Conservation (phyloP, 2,888 invertebrate genomes). For the Rhabditophanes sp. region DNA sequence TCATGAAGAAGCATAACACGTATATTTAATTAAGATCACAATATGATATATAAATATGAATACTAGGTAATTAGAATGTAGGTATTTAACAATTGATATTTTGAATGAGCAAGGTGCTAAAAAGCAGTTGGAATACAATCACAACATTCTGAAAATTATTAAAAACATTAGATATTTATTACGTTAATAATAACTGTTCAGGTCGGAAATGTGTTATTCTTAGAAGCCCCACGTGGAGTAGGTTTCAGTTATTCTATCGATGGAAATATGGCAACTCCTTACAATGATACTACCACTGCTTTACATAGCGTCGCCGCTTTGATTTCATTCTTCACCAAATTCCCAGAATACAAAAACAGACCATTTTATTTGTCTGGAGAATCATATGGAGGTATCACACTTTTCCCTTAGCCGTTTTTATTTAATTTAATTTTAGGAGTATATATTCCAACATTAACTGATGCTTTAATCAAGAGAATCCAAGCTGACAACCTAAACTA, state of each 20-base stretch:
- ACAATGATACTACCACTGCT: slow-evolving; percentile 44
- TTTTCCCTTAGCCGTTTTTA: slow-evolving; percentile 4
- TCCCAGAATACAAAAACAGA: slow-evolving; percentile 46
- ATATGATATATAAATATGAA: too few species aligned
- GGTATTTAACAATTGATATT: too few species aligned
- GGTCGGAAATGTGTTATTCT: slow-evolving; percentile 48
- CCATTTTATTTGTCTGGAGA: slow-evolving; percentile 49
- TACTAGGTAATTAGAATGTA: too few species aligned
- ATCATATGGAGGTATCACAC: slow-evolving; percentile 11
- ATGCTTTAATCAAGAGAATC: slow-evolving; percentile 9
- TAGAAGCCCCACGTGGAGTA: slow-evolving; percentile 50
- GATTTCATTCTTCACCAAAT: slow-evolving; percentile 46
- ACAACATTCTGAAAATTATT: slow-evolving; percentile 2
- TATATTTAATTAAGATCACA: too few species aligned
- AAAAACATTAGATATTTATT: background rate
- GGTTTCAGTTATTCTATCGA: slow-evolving; percentile 41
- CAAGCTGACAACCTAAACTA: slow-evolving; percentile 13
- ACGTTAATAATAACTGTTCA: too few species aligned
- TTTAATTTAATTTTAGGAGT: slow-evolving; percentile 6
- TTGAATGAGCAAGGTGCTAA: too few species aligned
- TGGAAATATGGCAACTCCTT: slow-evolving; percentile 1
- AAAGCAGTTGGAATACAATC: too few species aligned
- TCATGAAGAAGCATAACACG: too few species aligned
- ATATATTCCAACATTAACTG: slow-evolving; percentile 13
- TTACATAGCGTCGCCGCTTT: slow-evolving; percentile 47